These are phyloP conservation scores for Meiosimyza decipiens DNA, from an alignment of 2,888 invertebrate genomes.

Conservation along the genomic window DNA sequence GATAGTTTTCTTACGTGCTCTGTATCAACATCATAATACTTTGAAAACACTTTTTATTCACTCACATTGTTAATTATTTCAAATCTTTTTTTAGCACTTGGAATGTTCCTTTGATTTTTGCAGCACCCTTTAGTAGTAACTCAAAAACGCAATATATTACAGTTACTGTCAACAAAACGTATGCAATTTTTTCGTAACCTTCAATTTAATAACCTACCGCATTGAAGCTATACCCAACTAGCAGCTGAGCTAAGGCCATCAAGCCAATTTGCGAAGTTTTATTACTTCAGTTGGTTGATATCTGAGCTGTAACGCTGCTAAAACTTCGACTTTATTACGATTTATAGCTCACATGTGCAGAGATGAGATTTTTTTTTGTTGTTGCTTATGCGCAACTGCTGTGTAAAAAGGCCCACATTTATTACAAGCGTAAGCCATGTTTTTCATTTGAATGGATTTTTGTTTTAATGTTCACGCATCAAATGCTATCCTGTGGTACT, in stretches of 20 bases:
- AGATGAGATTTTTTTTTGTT: constrained; percentile 31
- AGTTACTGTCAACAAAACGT: too few relatives aligned
- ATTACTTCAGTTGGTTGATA: constrained; percentile 25
- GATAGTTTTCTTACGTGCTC: too few relatives aligned
- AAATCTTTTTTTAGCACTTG: too few relatives aligned
- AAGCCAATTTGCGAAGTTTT: constrained; percentile 11
- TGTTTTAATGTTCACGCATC: background rate
- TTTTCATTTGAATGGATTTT: background rate
- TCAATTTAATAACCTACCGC: too few relatives aligned
- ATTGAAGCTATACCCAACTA: too few relatives aligned
- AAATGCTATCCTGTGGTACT: background rate
- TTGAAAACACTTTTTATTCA: too few relatives aligned
- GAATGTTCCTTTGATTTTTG: too few relatives aligned
- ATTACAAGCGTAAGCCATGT: background rate
- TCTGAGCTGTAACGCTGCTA: constrained; percentile 26
- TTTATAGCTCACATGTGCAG: constrained; percentile 40
- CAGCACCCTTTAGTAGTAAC: too few relatives aligned
- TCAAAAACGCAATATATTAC: too few relatives aligned
- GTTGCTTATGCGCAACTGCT: constrained; percentile 17
- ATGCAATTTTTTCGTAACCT: too few relatives aligned
- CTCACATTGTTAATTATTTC: too few relatives aligned
- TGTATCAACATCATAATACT: too few relatives aligned
- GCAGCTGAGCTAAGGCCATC: background rate
- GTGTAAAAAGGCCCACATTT: constrained; percentile 12
- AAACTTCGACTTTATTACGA: constrained; percentile 38